These are phyloP conservation scores for Cancer borealis DNA, from an alignment of 2,888 invertebrate species.

Conservation along the genomic window DNA sequence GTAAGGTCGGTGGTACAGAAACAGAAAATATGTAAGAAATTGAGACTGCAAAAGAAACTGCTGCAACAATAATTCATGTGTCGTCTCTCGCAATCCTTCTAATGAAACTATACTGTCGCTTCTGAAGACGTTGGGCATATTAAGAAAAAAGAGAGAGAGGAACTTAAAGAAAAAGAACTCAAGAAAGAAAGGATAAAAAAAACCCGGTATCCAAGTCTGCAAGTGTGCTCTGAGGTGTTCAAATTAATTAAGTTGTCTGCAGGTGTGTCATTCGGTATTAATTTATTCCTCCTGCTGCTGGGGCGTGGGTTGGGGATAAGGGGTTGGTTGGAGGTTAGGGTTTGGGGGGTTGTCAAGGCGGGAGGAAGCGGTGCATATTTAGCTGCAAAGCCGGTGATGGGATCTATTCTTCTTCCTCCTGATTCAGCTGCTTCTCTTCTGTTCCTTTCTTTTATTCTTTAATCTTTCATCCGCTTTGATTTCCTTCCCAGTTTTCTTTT, in stretches of 20 bases:
- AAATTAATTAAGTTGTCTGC: conserved; percentile 27
- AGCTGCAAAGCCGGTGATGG: not conserved
- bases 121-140: not conserved
- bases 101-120: conserved; percentile 8
- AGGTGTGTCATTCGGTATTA: conserved; percentile 25
- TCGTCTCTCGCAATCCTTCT: not conserved
- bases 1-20: not conserved
- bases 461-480: not conserved
- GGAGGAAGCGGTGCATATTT: not conserved
- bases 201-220: not conserved
- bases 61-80: not conserved
- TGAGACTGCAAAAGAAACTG: not conserved
- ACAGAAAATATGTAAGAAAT: not conserved
- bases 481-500: not conserved
- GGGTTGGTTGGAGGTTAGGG: not conserved
- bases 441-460: not conserved
- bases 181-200: not conserved
- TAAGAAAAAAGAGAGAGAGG: not conserved
- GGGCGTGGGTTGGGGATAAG: not conserved
- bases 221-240: conserved; percentile 8
- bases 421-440: not conserved
- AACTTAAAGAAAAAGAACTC: not conserved
- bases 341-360: not conserved
- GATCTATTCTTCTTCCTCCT: not conserved
- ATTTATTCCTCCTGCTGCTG: not conserved